Conservation (phyloP, 1,140 invertebrate genomes). For the Lutraria rhynchaena region DNA sequence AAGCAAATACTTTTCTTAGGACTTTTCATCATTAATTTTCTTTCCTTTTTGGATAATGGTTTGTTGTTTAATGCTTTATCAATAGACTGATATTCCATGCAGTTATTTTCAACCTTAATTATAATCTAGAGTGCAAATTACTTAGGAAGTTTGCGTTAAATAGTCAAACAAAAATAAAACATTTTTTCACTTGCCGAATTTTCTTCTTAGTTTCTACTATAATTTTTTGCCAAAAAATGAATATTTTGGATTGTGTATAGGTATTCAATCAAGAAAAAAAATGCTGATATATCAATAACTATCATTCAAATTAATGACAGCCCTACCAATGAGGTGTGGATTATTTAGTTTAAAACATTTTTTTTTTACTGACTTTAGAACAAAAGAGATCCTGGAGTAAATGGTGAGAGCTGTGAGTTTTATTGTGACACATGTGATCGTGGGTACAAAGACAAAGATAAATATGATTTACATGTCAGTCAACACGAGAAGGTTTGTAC, state of each 20-base stretch:
- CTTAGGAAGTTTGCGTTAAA: no score
- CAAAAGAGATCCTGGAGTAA: constrained; percentile 74
- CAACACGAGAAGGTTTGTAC: constrained; percentile 84
- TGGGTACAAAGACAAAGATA: constrained; percentile 85
- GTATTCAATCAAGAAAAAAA: background rate
- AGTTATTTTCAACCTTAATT: no score
- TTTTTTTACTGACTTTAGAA: constrained; percentile 32
- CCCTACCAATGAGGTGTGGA: background rate
- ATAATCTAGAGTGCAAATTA: no score
- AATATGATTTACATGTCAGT: constrained; percentile 86
- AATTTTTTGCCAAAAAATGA: background rate
- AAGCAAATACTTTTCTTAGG: no score
- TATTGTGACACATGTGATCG: constrained; percentile 90
- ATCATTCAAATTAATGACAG: background rate
- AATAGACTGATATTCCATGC: no score
- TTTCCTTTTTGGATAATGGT: no score
- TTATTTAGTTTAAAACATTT: background rate
- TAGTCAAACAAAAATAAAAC: no score
- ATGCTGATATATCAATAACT: background rate
- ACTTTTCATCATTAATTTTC: no score
- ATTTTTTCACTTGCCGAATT: no score
- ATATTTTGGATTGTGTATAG: background rate
- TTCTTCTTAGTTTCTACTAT: no score
- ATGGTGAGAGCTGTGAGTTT: constrained; percentile 75
- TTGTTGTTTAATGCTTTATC: no score